Base-by-base conservation (phyloP, 2,888 invertebrate genomes). In the Euzophera pinguis region DNA sequence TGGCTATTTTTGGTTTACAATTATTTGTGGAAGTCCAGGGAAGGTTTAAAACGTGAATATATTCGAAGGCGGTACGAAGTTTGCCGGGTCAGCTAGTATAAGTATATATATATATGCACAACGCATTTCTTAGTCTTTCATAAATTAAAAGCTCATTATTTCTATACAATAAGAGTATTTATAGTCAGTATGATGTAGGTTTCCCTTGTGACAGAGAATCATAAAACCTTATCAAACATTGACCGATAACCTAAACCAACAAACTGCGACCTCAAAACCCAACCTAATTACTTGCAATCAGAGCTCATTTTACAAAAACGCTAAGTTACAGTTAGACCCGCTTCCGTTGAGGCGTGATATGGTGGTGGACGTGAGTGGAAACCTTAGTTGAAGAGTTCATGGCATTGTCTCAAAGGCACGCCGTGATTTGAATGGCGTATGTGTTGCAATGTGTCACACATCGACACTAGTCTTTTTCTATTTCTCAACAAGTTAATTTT, bases 281-380 rank as follows among this genome's bases (percentile, higher is more conserved):
- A 69, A 78, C 81, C 83, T 65, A 78, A 73, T 72, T 78, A 6
- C 29, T 14, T 61, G 59, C 53, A 58, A 62, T 72, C 73, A 81
- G 75, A 71, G 78, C 74, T 56, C 64, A 74, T 58, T 75, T 75
- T 70, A 71, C 75, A 64, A 73, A 75, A 77, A 66, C 65, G 70
- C 65, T 55, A 49, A 55, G 67, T 63, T 65, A 84, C 84, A 78
- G 85, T 84, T 84, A 82, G 67, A 52, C 61, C 62, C 53, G 67
- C 73, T 78, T 83, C 82, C 81, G 75, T 56, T 60, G 65, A 60
- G 60, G 57, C 69, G 65, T 68, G 69, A 68, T 63, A 75, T 75
- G 76, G 72, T 52, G 12, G 41, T 54, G 55, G 60, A 79, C 84
- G 82, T 84, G 84, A 70, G 62, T 47, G 56, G 79, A 67, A 62